Evolutionary conservation across 2,888 invertebrate species (phyloP).

Genomic region (Sinhomidia bicolor): DNA sequence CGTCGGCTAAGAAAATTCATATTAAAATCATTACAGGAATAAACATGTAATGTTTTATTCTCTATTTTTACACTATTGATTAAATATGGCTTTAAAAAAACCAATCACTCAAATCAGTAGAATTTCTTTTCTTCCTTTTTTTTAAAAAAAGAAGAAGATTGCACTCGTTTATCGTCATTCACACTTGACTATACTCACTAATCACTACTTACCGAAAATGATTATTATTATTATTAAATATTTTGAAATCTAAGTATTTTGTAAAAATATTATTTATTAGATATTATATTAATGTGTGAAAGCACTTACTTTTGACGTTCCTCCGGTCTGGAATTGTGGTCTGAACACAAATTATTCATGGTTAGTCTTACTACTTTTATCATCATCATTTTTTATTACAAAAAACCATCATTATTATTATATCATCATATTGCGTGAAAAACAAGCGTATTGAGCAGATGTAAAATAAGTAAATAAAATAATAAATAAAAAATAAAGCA

Average conservation of each 20-base stretch:
- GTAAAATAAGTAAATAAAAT: no score
- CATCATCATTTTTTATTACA: conserved; percentile 64
- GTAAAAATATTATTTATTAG: conserved; percentile 21
- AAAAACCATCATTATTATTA: conserved; percentile 49
- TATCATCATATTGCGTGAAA: conserved; percentile 46
- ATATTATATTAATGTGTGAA: conserved; percentile 40
- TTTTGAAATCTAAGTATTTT: not conserved
- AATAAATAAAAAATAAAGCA: no score
- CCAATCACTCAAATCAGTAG: not conserved
- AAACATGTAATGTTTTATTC: no score
- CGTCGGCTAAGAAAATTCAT: no score
- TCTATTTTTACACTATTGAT: not conserved
- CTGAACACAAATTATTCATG: conserved; percentile 80
- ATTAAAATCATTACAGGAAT: no score
- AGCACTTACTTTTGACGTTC: conserved; percentile 92
- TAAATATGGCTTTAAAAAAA: not conserved
- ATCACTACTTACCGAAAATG: conserved; percentile 37
- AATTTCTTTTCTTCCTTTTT: conserved; percentile 1
- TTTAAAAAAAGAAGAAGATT: no score
- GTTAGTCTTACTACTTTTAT: conserved; percentile 79
- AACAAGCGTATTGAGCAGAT: conserved; percentile 50
- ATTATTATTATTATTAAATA: not conserved
- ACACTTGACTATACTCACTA: conserved; percentile 38
- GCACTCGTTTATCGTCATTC: conserved; percentile 63
- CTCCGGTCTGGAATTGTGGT: conserved; percentile 84